phyloP scores from a whole-genome alignment of 2,797 vertebrate species.

The Sebastes matsubarae region DNA sequence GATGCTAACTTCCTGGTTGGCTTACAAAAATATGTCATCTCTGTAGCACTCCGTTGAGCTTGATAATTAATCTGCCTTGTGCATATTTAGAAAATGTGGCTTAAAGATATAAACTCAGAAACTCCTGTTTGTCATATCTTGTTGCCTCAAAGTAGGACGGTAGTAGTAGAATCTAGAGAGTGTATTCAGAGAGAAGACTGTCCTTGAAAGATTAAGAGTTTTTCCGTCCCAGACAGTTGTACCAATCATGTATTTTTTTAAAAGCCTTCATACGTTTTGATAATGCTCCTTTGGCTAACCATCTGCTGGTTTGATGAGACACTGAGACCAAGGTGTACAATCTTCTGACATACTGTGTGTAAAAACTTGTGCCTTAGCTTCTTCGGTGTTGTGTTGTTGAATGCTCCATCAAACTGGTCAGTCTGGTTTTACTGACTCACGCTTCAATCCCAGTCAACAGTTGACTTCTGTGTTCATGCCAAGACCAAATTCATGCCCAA shows the following conservation, averaged over 20 bases:
- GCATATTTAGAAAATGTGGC: background rate
- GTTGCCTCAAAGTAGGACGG: background rate
- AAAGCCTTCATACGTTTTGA: background rate
- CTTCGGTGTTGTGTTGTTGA: conserved; percentile 6
- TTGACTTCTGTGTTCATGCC: background rate
- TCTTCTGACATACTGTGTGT: conserved; percentile 3
- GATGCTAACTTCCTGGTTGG: too few species aligned
- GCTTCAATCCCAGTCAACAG: background rate
- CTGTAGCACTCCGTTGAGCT: background rate
- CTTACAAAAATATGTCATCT: too few species aligned
- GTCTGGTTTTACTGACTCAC: conserved; percentile 32
- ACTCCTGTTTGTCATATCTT: background rate
- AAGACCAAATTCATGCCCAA: background rate
- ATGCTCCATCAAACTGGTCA: background rate
- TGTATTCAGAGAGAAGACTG: background rate
- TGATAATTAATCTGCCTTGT: background rate
- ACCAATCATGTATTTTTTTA: conserved; percentile 5
- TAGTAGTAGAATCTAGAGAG: background rate
- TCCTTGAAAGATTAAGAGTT: background rate
- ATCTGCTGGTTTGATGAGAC: conserved; percentile 11
- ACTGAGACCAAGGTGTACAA: background rate
- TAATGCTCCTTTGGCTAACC: background rate
- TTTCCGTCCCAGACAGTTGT: background rate
- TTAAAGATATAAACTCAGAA: conserved; percentile 18
- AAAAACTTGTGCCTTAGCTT: conserved; percentile 56